Percentiles rank a stretch among this genome's conserved stretches.
phyloP scores from a whole-genome alignment of 1,140 invertebrate genomes.

The Globodera ellingtonae region DNA sequence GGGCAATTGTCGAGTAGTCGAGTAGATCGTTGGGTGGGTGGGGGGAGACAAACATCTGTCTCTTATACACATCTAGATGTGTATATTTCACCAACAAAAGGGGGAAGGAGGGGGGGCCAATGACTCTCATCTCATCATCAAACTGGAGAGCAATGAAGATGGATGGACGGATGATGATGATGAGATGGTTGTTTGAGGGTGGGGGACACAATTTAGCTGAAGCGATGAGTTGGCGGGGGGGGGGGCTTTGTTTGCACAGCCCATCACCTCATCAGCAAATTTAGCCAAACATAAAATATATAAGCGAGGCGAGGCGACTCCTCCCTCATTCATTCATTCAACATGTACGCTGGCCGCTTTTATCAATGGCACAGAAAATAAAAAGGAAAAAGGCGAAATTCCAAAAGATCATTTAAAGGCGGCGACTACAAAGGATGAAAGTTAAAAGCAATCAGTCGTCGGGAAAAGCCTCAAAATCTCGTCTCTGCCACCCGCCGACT shows the following conservation, averaged over 20 bases:
- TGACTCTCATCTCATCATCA: conserved; percentile 5
- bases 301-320: not conserved
- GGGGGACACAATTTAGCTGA: not conserved
- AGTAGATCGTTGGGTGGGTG: not conserved
- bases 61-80: too few relatives aligned
- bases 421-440: not conserved
- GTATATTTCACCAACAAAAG: not conserved
- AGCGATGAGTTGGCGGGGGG: not conserved
- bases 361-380: not conserved
- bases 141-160: conserved; percentile 3
- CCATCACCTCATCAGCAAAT: not conserved
- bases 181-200: not conserved
- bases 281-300: not conserved
- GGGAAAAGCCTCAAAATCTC: too few relatives aligned
- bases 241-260: not conserved
- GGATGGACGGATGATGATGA: conserved; percentile 1
- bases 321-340: not conserved
- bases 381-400: not conserved
- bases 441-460: not conserved
- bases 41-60: not conserved
- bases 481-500: too few relatives aligned
- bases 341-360: not conserved
- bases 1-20: not conserved
- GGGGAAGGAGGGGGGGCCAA: not conserved
- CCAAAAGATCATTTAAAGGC: not conserved